These are phyloP conservation scores for Phalacrocorax aristotelis DNA, from an alignment of 2,113 vertebrate species.

Conservation along the genomic window DNA sequence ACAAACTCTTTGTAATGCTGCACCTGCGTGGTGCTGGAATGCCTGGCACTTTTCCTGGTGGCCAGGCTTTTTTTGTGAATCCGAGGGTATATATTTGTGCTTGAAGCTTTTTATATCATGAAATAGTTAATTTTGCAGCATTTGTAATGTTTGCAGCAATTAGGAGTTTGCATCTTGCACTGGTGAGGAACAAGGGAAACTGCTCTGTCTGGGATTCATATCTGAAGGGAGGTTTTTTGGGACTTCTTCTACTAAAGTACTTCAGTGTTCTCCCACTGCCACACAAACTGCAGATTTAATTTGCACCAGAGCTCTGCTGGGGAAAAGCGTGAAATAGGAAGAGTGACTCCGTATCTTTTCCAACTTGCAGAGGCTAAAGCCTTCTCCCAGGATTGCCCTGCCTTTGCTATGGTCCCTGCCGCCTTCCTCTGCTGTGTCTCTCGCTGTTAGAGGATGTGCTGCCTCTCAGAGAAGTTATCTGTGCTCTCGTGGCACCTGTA, in stretches of 20 bases:
- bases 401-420: rapidly evolving
- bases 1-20: neutral
- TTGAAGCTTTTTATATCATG: neutral
- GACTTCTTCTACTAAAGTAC: neutral
- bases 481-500: neutral
- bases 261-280: neutral
- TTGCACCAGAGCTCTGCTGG: neutral
- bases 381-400: neutral
- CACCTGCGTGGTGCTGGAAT: neutral
- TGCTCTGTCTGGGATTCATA: neutral
- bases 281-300: neutral
- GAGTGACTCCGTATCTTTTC: neutral
- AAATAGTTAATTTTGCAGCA: neutral
- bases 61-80: neutral
- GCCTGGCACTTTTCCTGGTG: neutral
- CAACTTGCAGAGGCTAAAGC: neutral
- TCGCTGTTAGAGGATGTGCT: neutral
- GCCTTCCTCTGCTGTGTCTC: neutral
- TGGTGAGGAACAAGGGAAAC: neutral
- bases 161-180: neutral
- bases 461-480: neutral
- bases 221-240: neutral
- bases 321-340: neutral
- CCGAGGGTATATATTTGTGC: neutral
- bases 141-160: neutral